A percentile compares a stretch with the other conserved stretches of the same genome.
These are phyloP conservation scores for Oncorhynchus nerka DNA, from an alignment of 2,113 vertebrate genomes.

Conservation along the genomic window DNA sequence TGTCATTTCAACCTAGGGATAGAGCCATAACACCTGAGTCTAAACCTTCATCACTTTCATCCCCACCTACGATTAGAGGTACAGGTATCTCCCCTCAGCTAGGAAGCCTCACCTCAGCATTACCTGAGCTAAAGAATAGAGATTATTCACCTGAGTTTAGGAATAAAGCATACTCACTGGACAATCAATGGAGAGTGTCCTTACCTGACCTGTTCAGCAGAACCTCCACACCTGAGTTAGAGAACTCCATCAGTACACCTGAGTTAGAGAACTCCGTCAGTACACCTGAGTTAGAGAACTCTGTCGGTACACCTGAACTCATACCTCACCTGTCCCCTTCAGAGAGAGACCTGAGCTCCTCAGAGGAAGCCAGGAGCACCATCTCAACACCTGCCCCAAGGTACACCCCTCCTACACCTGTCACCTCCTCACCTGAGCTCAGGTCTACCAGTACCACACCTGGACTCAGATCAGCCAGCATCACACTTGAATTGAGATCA, in stretches of 20 bases:
- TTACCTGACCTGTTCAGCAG: slow-evolving; percentile 64
- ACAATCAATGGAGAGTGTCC: slow-evolving; percentile 52
- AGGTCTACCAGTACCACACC: neutral
- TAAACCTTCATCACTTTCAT: slow-evolving; percentile 16
- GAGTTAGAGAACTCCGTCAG: no score
- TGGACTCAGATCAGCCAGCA: neutral
- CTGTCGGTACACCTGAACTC: slow-evolving; percentile 18
- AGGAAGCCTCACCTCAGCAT: slow-evolving; percentile 23
- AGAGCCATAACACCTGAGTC: neutral
- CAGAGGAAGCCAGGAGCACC: slow-evolving; percentile 26
- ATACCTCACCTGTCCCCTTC: slow-evolving; percentile 18
- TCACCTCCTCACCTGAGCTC: slow-evolving; percentile 44
- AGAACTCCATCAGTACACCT: no score
- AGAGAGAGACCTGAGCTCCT: slow-evolving; percentile 24
- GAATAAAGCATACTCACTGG: slow-evolving; percentile 23
- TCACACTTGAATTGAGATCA: no score
- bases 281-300: no score
- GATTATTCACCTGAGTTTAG: slow-evolving; percentile 29
- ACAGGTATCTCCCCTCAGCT: slow-evolving; percentile 25
- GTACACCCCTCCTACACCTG: slow-evolving; percentile 54
- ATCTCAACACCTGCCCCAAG: slow-evolving; percentile 6
- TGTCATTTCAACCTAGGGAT: slow-evolving; percentile 31
- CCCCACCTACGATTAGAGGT: slow-evolving; percentile 24
- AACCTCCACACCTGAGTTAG: slow-evolving; percentile 55
- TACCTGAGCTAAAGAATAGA: slow-evolving; percentile 33